Conservation (phyloP, 2,113 vertebrate species). For the Psammodynastes pulverulentus region DNA sequence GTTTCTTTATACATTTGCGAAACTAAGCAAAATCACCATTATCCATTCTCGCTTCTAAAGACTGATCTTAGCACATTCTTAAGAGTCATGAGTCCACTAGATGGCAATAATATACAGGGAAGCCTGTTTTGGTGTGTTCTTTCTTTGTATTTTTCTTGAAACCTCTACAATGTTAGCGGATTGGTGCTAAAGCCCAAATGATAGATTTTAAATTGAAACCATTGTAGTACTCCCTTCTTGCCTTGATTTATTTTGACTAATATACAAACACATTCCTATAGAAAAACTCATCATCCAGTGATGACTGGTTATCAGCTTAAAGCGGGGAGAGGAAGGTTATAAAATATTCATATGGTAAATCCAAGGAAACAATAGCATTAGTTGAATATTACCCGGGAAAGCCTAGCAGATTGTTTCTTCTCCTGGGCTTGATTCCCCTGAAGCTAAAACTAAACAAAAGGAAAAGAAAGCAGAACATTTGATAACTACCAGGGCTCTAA, state of each 20-base stretch:
- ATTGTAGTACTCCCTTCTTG: not conserved
- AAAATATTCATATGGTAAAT: not conserved
- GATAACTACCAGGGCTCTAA: not conserved
- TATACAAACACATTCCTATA: not conserved
- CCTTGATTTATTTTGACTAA: slow-evolving; percentile 23
- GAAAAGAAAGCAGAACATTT: not conserved
- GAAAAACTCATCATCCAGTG: not conserved
- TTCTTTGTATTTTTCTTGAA: not conserved
- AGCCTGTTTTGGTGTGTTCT: not conserved
- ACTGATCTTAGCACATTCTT: not conserved
- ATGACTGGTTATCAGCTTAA: not conserved
- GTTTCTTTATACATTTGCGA: not conserved
- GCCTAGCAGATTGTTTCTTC: not conserved
- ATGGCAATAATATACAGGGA: slow-evolving; percentile 64
- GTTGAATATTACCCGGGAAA: not conserved
- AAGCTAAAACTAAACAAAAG: not conserved
- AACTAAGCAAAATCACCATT: not conserved
- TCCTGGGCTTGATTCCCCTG: not conserved
- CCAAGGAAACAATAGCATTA: not conserved
- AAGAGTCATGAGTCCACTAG: slow-evolving; percentile 57
- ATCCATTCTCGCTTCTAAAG: rapidly evolving
- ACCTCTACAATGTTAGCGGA: not conserved
- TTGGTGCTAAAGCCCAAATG: slow-evolving; percentile 14
- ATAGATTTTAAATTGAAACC: slow-evolving; percentile 39
- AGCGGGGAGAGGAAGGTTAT: slow-evolving; percentile 8